Percentiles rank a stretch among this genome's conserved stretches.
These are phyloP conservation scores for Archocentrus centrarchus DNA, from an alignment of 2,113 vertebrate genomes.

Conservation along the genomic window DNA sequence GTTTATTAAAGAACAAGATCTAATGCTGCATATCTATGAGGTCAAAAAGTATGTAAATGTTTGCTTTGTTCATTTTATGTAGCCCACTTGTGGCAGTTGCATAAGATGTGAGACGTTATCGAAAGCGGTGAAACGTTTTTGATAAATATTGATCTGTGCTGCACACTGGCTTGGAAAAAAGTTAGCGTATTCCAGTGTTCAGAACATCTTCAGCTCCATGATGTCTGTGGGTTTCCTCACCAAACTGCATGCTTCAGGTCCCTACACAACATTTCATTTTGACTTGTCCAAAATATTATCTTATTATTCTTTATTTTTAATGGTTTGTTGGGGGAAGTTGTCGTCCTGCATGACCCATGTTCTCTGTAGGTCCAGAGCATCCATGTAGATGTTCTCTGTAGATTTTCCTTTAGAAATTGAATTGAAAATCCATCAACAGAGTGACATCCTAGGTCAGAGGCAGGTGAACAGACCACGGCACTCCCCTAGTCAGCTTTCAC, in stretches of 20 bases:
- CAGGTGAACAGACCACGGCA: not conserved
- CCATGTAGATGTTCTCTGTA: not conserved
- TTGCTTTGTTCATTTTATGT: not conserved
- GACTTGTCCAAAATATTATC: rapidly evolving
- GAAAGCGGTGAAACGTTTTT: not conserved
- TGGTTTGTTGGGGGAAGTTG: not conserved
- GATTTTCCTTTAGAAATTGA: not conserved
- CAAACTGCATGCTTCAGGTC: no score
- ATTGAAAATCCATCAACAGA: not conserved
- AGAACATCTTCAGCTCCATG: not conserved
- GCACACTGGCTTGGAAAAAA: not conserved
- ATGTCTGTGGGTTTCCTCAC: not conserved
- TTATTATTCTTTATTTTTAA: not conserved
- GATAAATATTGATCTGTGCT: not conserved
- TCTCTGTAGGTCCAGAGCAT: not conserved
- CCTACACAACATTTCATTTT: no score
- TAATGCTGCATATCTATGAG: not conserved
- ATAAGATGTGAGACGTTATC: no score
- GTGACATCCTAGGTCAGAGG: not conserved
- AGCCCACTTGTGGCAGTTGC: not conserved
- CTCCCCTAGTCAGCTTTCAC: not conserved
- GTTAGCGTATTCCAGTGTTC: not conserved
- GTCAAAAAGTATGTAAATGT: not conserved
- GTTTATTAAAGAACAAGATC: not conserved
- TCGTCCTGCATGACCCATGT: not conserved